Evolutionary conservation across 2,797 vertebrate genomes (phyloP).

Genomic region (Falco berigora): DNA sequence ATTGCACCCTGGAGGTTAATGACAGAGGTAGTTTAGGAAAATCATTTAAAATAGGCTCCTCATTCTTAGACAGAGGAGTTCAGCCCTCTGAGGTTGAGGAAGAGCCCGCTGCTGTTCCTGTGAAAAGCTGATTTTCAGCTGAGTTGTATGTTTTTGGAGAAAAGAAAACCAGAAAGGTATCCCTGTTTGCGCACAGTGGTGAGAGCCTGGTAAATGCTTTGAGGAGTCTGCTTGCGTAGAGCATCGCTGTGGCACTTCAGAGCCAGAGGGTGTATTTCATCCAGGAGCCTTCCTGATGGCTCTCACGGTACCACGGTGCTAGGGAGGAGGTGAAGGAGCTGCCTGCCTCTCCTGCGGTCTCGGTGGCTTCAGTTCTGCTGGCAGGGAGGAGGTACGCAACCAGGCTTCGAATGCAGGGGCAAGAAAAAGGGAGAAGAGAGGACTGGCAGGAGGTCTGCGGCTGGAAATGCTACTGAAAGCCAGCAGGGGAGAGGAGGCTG

Average conservation of each 20-base stretch:
- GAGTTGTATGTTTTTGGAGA: background rate
- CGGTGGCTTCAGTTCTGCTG: background rate
- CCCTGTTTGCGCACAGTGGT: background rate
- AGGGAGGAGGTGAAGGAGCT: background rate
- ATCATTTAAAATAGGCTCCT: background rate
- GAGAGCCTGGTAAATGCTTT: background rate
- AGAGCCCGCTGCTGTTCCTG: background rate
- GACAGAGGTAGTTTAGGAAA: background rate
- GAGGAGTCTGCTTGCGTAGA: background rate
- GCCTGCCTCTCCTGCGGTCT: background rate
- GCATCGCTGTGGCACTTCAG: background rate
- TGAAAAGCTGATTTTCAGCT: conserved; percentile 27
- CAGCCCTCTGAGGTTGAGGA: background rate
- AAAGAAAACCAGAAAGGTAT: background rate
- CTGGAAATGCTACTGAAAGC: background rate
- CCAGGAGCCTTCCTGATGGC: background rate
- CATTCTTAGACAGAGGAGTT: background rate
- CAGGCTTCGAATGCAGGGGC: background rate
- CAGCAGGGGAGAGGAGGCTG: background rate
- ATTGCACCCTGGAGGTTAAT: background rate
- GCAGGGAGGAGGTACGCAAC: background rate
- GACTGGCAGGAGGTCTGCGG: background rate
- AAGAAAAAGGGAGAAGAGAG: background rate
- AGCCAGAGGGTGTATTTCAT: background rate
- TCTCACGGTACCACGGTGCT: background rate